These are phyloP conservation scores for Isotomurus palustris DNA, from an alignment of 2,888 invertebrate species.

Conservation along the genomic window DNA sequence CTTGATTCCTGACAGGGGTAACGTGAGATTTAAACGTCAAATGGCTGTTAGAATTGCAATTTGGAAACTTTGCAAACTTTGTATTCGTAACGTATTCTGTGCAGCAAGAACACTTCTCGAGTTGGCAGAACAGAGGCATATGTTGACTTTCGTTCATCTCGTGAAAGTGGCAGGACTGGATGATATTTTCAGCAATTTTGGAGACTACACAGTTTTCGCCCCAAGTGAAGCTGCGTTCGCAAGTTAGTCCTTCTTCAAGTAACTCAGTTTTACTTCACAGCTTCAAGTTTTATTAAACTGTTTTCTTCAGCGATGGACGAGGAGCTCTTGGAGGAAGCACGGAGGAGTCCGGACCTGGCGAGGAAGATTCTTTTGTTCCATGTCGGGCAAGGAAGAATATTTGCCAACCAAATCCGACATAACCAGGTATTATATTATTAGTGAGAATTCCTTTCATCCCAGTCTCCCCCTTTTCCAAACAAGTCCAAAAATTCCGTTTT, in stretches of 20 bases:
- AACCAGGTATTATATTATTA: constrained; percentile 50
- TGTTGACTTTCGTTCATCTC: constrained; percentile 51
- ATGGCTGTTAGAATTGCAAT: background rate
- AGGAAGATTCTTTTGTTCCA: constrained; percentile 52
- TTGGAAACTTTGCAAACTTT: background rate
- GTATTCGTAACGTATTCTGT: background rate
- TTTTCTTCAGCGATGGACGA: constrained; percentile 47
- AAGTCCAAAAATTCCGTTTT: constrained; percentile 1
- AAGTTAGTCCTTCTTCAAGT: constrained; percentile 45
- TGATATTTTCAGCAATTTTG: constrained; percentile 50
- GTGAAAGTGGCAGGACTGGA: constrained; percentile 51
- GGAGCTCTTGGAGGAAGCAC: constrained; percentile 47
- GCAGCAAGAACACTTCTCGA: constrained; percentile 52
- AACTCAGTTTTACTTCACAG: background rate
- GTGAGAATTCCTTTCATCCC: no score
- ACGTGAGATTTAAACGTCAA: no score
- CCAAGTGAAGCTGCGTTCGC: constrained; percentile 54
- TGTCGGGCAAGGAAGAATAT: constrained; percentile 50
- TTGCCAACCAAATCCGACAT: constrained; percentile 51
- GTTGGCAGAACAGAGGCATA: constrained; percentile 50
- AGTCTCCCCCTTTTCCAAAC: no score
- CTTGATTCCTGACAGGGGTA: constrained; percentile 51
- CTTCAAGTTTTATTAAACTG: background rate
- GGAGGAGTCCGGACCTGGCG: constrained; percentile 48
- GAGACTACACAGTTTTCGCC: constrained; percentile 53